Conservation (phyloP, 2,888 invertebrate species). For the Drosophila neutralis region DNA sequence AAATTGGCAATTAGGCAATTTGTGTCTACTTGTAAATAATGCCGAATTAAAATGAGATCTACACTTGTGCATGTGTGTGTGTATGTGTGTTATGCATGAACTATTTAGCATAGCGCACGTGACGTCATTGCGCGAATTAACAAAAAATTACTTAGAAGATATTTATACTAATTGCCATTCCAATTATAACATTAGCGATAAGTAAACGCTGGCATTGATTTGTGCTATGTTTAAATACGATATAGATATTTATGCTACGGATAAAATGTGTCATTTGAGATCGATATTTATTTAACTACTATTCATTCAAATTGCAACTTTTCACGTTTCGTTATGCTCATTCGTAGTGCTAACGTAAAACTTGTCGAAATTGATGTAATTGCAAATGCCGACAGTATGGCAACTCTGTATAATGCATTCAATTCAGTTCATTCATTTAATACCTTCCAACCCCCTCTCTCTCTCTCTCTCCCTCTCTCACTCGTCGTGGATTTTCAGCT, state of each 20-base stretch:
- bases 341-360: background rate
- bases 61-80: constrained; percentile 13
- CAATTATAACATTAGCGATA: constrained; percentile 5
- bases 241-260: background rate
- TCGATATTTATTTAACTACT: background rate
- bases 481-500: background rate
- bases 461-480: background rate
- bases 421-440: background rate
- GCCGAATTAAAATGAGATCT: background rate
- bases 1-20: constrained; percentile 13
- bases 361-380: background rate
- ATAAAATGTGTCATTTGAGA: background rate
- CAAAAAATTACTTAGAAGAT: constrained; percentile 2
- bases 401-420: background rate
- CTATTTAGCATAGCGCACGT: constrained; percentile 34
- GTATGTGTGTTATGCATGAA: constrained; percentile 11
- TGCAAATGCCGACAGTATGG: background rate
- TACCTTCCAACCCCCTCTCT: background rate
- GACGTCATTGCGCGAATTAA: constrained; percentile 42
- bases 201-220: background rate
- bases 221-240: background rate
- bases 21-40: constrained; percentile 25
- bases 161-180: background rate
- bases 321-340: background rate
- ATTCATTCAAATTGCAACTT: background rate